Evolutionary conservation across 2,888 invertebrate genomes (phyloP).

Genomic region (Callimorpha dominula): DNA sequence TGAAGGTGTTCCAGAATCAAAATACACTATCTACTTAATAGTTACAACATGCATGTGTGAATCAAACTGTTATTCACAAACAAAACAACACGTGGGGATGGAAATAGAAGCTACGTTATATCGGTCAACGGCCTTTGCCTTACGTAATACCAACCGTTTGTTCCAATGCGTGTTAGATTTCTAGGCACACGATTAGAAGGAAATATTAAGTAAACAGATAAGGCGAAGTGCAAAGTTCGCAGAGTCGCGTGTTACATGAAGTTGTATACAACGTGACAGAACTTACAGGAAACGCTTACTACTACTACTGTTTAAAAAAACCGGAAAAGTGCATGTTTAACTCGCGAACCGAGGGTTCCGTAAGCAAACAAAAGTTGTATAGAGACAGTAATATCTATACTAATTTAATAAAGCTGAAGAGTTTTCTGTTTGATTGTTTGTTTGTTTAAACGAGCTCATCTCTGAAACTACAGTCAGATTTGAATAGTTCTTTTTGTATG

Average conservation of each 20-base stretch:
- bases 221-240: conserved; percentile 13
- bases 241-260: background rate
- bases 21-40: background rate
- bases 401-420: no score
- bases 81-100: conserved; percentile 18
- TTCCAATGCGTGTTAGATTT: conserved; percentile 5
- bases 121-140: conserved; percentile 27
- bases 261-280: background rate
- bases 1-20: background rate
- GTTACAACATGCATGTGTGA: background rate
- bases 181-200: conserved; percentile 3
- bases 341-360: no score
- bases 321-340: no score
- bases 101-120: conserved; percentile 22
- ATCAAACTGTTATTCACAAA: background rate
- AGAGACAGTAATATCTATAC: no score
- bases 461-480: no score
- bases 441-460: no score
- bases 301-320: no score
- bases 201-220: conserved; percentile 11
- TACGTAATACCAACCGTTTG: conserved; percentile 8
- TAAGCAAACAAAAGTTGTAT: no score
- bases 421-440: no score
- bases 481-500: no score
- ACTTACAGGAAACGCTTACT: background rate